Evolutionary conservation across 1,140 invertebrate species (phyloP).

Genomic region (Drosophila kikkawai): DNA sequence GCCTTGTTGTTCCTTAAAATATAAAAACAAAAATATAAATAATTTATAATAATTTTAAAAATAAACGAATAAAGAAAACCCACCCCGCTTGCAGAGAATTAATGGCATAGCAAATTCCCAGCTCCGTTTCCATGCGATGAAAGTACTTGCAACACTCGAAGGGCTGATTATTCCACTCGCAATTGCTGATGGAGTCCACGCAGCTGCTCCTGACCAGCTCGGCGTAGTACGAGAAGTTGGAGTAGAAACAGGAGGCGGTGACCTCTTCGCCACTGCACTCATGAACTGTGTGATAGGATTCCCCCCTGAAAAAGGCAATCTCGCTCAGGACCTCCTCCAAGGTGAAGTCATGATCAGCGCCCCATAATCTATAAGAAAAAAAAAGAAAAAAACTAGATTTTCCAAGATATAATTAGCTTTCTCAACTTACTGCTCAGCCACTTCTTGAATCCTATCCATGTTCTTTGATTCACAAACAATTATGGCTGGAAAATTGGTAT

Average conservation of each 20-base stretch:
- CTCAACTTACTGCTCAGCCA: slow-evolving; percentile 86
- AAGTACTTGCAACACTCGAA: slow-evolving; percentile 90
- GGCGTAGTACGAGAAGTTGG: slow-evolving; percentile 87
- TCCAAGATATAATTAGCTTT: too few species aligned
- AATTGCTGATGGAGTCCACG: slow-evolving; percentile 86
- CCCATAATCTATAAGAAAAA: slow-evolving; percentile 86
- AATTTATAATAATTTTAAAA: not conserved
- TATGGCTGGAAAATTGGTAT: slow-evolving; percentile 89
- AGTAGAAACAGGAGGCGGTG: slow-evolving; percentile 86
- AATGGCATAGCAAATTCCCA: slow-evolving; percentile 88
- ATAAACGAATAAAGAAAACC: not conserved
- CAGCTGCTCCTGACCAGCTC: slow-evolving; percentile 87
- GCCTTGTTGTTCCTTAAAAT: slow-evolving; percentile 53
- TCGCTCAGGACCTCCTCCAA: slow-evolving; percentile 89
- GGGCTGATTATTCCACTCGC: slow-evolving; percentile 87
- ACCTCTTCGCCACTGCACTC: slow-evolving; percentile 86
- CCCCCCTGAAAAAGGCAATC: slow-evolving; percentile 88
- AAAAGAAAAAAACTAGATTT: not conserved
- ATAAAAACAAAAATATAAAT: not conserved
- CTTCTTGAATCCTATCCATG: slow-evolving; percentile 86
- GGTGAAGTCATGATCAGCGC: slow-evolving; percentile 88
- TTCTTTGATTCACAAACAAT: slow-evolving; percentile 89
- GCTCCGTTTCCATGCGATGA: slow-evolving; percentile 87
- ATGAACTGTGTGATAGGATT: slow-evolving; percentile 88
- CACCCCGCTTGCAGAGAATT: slow-evolving; percentile 87